Base-by-base conservation (phyloP, 2,797 vertebrate genomes). In the Rhinoraja longicauda region DNA sequence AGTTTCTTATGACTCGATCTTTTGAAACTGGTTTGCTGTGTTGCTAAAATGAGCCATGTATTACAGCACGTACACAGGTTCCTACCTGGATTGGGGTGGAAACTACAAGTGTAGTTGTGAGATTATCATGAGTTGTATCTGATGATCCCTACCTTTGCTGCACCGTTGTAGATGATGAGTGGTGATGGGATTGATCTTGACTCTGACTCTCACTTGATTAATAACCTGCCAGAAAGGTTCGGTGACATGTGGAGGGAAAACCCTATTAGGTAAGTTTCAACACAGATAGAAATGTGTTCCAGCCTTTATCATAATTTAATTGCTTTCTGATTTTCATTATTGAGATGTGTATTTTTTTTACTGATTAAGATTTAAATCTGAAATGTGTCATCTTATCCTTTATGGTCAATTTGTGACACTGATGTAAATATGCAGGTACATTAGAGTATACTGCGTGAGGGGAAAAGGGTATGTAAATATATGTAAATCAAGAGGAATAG, bases 311-410 rank as follows among this genome's bases (percentile, higher is more conserved):
- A 29, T 86, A 53, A 4, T 39, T 21, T 73, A 91, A 72, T 91
- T 45, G 39, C 10, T 21, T 72, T 45, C 32, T 45, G 67, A 72
- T 91, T 91, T 91, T 1, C 39, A 24, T 36, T 70, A 26, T 72
- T 91, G 5, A 29, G 88, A 72, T 32, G 26, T 72, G 32, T 36
- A 86, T 62, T 17, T 91, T 72, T 91, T 72, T 73, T 72, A 67
- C 64, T 91, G 32, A 19, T 70, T 70, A 32, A 72, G 88, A 73
- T 91, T 73, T 91, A 91, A 45, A 91, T 91, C 64, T 91, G 62
- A 39, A 26, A 91, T 72, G 67, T 36, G 36, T 45, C 32, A 73
- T 45, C 32, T 45, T 91, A 24, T 72, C 24, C 32, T 91, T 39
- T 45, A 24, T 32, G 24, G 9, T 39, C 21, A 24, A 21, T 45